phyloP scores from a whole-genome alignment of 2,113 vertebrate species.

The Ciconia boyciana region DNA sequence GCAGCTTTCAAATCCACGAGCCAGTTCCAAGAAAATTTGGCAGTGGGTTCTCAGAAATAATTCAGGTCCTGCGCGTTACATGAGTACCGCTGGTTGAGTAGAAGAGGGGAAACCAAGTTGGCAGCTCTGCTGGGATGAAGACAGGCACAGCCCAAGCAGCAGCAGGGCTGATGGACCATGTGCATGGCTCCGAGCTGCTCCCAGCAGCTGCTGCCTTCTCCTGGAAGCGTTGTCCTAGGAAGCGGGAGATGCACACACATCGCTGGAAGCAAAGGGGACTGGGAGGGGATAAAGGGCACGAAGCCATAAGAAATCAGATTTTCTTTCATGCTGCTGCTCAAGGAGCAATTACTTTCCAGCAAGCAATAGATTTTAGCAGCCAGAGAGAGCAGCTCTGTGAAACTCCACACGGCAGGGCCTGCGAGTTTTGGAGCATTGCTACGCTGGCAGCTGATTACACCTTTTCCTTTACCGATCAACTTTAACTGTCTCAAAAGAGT shows the following conservation, averaged over 20 bases:
- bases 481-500: not conserved
- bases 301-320: not conserved
- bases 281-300: not conserved
- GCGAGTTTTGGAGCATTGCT: not conserved
- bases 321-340: not conserved
- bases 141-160: not conserved
- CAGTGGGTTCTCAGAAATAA: not conserved
- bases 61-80: not conserved
- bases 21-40: not conserved
- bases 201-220: not conserved
- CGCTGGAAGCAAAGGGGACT: not conserved
- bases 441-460: not conserved
- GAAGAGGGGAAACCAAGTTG: not conserved
- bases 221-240: not conserved
- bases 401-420: not conserved
- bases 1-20: not conserved
- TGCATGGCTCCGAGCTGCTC: not conserved
- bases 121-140: not conserved
- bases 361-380: not conserved
- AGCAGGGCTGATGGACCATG: not conserved
- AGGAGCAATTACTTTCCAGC: not conserved
- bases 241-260: accelerated
- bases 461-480: not conserved
- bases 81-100: not conserved
- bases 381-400: not conserved